Evolutionary conservation across 2,113 vertebrate genomes (phyloP).

Genomic region (Cephalopholis sonnerati): DNA sequence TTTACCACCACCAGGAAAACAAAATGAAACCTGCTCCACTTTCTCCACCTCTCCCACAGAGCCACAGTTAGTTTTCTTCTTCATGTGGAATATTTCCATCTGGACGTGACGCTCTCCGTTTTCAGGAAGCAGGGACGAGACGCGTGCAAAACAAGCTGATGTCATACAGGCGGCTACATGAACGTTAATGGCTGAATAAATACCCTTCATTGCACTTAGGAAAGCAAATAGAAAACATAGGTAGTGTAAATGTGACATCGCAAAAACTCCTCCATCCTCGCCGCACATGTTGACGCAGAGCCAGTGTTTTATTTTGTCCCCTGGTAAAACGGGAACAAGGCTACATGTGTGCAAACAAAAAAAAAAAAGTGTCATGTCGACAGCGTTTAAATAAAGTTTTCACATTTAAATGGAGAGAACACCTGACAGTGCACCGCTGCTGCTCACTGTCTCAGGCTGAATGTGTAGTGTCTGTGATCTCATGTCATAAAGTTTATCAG

Average conservation of each 20-base stretch:
- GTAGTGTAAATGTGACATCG: neutral
- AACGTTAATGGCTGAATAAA: neutral
- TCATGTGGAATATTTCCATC: neutral
- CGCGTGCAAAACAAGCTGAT: conserved; percentile 2
- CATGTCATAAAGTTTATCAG: neutral
- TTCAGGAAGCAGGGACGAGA: neutral
- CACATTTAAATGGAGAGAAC: conserved; percentile 33
- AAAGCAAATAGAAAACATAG: conserved; percentile 25
- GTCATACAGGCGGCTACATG: conserved; percentile 44
- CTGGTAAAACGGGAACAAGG: neutral
- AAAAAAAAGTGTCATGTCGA: neutral
- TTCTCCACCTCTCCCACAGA: neutral
- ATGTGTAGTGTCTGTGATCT: neutral
- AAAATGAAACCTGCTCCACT: conserved; percentile 15
- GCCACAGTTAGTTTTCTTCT: conserved; percentile 7
- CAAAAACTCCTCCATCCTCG: conserved; percentile 9
- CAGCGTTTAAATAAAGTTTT: conserved; percentile 27
- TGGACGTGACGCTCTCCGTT: neutral
- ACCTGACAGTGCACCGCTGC: neutral
- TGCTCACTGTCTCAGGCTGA: neutral
- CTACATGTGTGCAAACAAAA: conserved; percentile 56
- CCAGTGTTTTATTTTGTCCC: conserved; percentile 8
- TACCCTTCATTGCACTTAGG: conserved; percentile 63
- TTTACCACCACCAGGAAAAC: conserved; percentile 64
- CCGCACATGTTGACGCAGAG: conserved; percentile 27